phyloP scores from a whole-genome alignment of 2,113 vertebrate species.

The Eulemur rufifrons region DNA sequence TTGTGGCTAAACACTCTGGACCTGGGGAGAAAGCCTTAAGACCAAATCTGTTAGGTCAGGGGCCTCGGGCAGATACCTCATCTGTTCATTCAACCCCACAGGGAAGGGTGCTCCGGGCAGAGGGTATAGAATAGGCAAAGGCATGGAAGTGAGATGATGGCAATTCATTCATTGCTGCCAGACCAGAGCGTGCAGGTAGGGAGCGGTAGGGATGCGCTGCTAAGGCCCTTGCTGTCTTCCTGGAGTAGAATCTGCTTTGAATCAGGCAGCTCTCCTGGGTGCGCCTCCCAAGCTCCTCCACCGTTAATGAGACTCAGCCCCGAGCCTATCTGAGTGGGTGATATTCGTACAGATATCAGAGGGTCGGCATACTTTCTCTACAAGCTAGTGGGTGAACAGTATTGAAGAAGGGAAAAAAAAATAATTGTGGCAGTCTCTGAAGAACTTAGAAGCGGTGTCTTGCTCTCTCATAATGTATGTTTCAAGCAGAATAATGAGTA shows the following conservation, averaged over 20 bases:
- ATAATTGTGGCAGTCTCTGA: not conserved
- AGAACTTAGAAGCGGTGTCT: not conserved
- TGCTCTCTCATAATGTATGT: not conserved
- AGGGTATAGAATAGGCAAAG: fast-evolving
- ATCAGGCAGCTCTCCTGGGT: not conserved
- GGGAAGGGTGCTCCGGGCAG: not conserved
- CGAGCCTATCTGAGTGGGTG: not conserved
- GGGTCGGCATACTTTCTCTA: not conserved
- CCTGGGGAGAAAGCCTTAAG: not conserved
- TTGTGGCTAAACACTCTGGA: constrained; percentile 1
- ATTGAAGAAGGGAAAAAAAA: not conserved
- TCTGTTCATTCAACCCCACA: not conserved
- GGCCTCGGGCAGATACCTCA: not conserved
- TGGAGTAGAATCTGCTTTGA: not conserved
- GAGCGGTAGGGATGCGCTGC: fast-evolving
- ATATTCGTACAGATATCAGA: not conserved
- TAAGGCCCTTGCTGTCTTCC: fast-evolving
- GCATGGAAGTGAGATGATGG: fast-evolving
- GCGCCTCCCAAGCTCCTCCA: fast-evolving
- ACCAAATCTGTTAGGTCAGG: not conserved
- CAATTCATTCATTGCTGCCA: fast-evolving
- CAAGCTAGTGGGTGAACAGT: fast-evolving
- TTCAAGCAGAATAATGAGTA: not conserved
- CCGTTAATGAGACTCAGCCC: not conserved
- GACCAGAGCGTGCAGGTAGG: fast-evolving